Percentiles rank a stretch among this genome's conserved stretches.
Evolutionary conservation across 2,888 invertebrate species (phyloP).

Genomic region (Mesoligia furuncula): DNA sequence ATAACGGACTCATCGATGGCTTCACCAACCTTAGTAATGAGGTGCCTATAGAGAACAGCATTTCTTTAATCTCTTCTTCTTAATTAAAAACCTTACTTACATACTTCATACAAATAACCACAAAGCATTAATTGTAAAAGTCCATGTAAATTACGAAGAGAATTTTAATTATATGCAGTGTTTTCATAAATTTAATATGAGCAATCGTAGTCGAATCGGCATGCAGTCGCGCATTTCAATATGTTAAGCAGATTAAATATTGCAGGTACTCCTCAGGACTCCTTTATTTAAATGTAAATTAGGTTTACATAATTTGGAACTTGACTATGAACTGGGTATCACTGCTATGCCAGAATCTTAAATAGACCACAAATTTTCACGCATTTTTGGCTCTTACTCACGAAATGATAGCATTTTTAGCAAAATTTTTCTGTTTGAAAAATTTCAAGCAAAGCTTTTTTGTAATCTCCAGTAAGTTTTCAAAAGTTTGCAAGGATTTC

Average conservation of each 20-base stretch:
- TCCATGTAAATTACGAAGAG: constrained; percentile 22
- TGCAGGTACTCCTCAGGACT: constrained; percentile 46
- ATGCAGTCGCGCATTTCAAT: constrained; percentile 47
- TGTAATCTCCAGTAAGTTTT: not conserved
- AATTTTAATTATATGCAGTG: constrained; percentile 38
- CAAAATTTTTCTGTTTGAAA: not conserved
- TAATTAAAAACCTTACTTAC: constrained; percentile 14
- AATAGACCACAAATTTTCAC: constrained; percentile 23
- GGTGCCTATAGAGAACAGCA: not conserved
- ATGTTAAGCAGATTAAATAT: constrained; percentile 64
- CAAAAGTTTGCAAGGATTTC: not conserved
- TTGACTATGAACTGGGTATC: constrained; percentile 57
- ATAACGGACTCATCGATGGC: not conserved
- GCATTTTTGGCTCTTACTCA: constrained; percentile 21
- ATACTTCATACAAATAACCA: not conserved
- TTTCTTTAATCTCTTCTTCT: not conserved
- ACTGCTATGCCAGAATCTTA: constrained; percentile 51
- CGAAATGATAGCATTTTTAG: not conserved
- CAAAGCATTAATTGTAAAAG: constrained; percentile 16
- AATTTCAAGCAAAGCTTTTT: too few relatives aligned
- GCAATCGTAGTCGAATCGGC: constrained; percentile 33
- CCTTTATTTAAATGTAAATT: constrained; percentile 72
- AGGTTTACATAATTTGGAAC: constrained; percentile 65
- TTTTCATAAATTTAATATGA: constrained; percentile 43
- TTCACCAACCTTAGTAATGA: constrained; percentile 7